phyloP scores from a whole-genome alignment of 2,888 invertebrate genomes.

The Dicyrtomina minuta region DNA sequence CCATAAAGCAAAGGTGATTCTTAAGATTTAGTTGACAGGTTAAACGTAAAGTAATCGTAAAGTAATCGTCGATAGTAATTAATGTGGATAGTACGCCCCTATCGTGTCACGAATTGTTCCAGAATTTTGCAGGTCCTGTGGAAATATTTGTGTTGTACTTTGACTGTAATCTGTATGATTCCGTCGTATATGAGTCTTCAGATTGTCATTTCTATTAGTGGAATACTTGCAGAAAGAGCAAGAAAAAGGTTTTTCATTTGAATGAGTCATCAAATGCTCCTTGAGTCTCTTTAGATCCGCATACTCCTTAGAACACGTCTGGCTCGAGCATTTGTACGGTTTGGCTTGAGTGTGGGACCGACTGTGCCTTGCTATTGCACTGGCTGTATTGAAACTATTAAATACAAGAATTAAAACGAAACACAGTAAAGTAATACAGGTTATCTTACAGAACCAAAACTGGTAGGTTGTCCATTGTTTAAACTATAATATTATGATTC shows the following conservation, averaged over 20 bases:
- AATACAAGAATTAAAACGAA: not conserved
- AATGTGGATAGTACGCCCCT: too few species aligned
- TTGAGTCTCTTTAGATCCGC: constrained; percentile 54
- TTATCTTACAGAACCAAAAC: too few species aligned
- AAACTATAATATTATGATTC: too few species aligned
- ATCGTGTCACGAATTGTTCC: too few species aligned
- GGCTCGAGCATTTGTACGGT: constrained; percentile 53
- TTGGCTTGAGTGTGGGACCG: constrained; percentile 53
- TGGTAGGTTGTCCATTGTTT: too few species aligned
- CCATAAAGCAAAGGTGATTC: too few species aligned
- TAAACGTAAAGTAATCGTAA: too few species aligned
- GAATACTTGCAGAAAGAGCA: constrained; percentile 52
- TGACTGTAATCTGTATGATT: constrained; percentile 36
- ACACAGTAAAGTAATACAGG: too few species aligned
- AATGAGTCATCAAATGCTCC: constrained; percentile 54
- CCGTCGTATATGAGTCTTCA: constrained; percentile 48
- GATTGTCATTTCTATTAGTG: constrained; percentile 49
- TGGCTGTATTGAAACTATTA: constrained; percentile 43
- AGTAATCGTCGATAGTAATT: too few species aligned
- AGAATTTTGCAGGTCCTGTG: too few species aligned
- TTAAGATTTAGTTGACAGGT: too few species aligned
- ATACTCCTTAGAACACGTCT: constrained; percentile 50
- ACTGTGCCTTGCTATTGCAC: constrained; percentile 53
- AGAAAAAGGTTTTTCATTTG: constrained; percentile 52
- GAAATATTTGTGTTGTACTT: too few species aligned